Conservation (phyloP, 2,113 vertebrate species). For the Perca fluviatilis region DNA sequence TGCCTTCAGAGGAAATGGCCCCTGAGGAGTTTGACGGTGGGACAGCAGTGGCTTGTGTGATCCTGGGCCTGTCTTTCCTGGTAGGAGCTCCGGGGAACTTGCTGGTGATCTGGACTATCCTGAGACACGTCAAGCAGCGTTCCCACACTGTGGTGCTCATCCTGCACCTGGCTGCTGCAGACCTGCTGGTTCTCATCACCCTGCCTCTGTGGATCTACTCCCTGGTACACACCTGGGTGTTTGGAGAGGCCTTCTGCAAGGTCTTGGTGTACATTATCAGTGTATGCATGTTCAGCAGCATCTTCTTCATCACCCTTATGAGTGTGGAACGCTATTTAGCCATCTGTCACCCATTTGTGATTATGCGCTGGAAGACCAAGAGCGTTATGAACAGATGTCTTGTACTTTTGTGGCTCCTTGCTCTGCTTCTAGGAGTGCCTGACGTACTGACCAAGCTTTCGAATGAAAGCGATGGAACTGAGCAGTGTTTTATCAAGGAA, state of each 20-base stretch:
- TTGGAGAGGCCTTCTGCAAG: conserved; percentile 79
- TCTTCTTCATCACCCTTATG: conserved; percentile 86
- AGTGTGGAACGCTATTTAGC: conserved; percentile 80
- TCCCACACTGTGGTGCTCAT: conserved; percentile 85
- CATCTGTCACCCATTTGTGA: conserved; percentile 69
- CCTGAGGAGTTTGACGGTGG: conserved; percentile 58
- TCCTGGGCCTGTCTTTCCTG: conserved; percentile 82
- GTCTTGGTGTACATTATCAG: conserved; percentile 79
- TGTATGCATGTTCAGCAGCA: conserved; percentile 83
- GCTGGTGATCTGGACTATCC: conserved; percentile 85
- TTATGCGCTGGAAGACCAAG: conserved; percentile 61
- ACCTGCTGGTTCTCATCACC: conserved; percentile 85
- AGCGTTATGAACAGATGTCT: conserved; percentile 9
- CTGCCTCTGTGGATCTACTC: conserved; percentile 87
- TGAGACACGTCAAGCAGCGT: conserved; percentile 79
- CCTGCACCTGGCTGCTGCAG: conserved; percentile 82
- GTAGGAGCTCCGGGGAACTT: conserved; percentile 83
- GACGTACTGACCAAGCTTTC: conserved; percentile 27
- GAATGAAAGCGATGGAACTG: neutral
- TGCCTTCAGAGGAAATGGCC: conserved; percentile 50
- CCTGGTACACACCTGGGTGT: conserved; percentile 81
- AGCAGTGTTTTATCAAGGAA: conserved; percentile 26
- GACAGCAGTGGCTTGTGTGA: conserved; percentile 70
- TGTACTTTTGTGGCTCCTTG: conserved; percentile 67
- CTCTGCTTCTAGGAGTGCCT: conserved; percentile 67